Conservation (phyloP, 2,797 vertebrate genomes). For the Steatocranus sp. region DNA sequence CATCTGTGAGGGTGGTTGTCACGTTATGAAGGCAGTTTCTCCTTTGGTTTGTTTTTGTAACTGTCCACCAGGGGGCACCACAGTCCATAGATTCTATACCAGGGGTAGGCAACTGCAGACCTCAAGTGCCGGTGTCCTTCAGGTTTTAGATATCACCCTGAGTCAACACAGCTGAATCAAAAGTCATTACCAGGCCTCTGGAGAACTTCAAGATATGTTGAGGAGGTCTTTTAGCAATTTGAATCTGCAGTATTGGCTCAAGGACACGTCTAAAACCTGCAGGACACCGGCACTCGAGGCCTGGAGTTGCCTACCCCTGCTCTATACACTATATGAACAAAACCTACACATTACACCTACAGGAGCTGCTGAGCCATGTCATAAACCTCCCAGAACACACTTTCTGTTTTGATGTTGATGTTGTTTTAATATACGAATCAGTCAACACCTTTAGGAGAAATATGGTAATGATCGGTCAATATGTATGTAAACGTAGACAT, state of each 20-base stretch:
- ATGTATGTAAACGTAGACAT: fast-evolving
- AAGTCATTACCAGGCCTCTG: neutral
- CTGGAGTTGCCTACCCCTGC: neutral
- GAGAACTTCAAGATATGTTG: neutral
- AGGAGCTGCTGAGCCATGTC: neutral
- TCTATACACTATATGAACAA: fast-evolving
- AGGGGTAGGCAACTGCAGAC: fast-evolving
- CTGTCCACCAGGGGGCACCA: neutral
- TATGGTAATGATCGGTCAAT: fast-evolving
- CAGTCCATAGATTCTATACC: fast-evolving
- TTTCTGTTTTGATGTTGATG: neutral
- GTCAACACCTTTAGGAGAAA: neutral
- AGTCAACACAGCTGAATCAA: neutral
- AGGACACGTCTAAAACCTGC: neutral
- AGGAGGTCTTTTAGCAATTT: neutral
- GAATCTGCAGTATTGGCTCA: neutral
- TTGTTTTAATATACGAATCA: fast-evolving
- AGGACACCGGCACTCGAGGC: fast-evolving
- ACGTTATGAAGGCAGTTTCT: fast-evolving
- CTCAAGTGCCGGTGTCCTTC: fast-evolving
- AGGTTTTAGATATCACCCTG: neutral
- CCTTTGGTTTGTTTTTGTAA: neutral
- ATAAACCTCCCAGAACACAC: neutral
- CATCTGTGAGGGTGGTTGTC: fast-evolving
- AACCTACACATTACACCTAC: neutral